Conservation (phyloP, 2,113 vertebrate genomes). For the Xenus cinereus region DNA sequence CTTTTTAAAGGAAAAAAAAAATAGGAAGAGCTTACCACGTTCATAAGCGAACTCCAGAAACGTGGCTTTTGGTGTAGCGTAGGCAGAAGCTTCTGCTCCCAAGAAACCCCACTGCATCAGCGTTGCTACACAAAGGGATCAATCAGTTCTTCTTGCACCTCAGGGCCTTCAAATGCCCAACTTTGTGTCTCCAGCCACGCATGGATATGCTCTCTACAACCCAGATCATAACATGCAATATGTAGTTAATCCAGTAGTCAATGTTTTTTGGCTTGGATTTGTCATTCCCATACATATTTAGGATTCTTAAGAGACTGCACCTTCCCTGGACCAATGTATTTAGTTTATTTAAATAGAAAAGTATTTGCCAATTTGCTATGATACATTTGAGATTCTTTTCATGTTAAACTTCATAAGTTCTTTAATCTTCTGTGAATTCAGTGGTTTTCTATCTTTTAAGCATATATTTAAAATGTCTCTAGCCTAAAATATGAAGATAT, state of each 20-base stretch:
- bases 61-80: not conserved
- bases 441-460: not conserved
- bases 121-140: too few species aligned
- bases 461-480: not conserved
- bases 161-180: not conserved
- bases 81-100: not conserved
- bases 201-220: fast-evolving
- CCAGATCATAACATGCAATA: not conserved
- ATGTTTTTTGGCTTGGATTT: not conserved
- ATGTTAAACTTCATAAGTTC: not conserved
- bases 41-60: not conserved
- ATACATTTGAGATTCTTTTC: not conserved
- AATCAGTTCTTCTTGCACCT: fast-evolving
- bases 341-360: not conserved
- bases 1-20: not conserved
- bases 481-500: not conserved
- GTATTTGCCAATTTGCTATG: not conserved
- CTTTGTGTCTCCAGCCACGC: not conserved
- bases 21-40: not conserved
- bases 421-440: not conserved
- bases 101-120: not conserved
- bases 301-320: not conserved
- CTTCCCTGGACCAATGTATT: not conserved
- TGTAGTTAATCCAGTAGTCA: not conserved
- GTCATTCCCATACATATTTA: not conserved